These are phyloP conservation scores for Pseudochirops corinnae DNA, from an alignment of 2,797 vertebrate species.

Conservation along the genomic window DNA sequence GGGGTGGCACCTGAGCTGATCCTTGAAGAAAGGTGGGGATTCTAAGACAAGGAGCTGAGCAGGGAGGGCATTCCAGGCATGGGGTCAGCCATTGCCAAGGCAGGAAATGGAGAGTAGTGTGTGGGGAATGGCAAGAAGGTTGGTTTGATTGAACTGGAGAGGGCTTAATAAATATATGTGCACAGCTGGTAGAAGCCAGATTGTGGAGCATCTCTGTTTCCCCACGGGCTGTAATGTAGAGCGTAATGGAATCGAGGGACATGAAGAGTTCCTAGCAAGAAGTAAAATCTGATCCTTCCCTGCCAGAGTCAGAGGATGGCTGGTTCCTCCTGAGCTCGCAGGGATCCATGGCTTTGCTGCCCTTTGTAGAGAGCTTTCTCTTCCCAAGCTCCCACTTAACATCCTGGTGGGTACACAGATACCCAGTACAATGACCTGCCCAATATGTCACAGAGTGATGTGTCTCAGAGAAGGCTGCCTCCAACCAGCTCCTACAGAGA, in stretches of 20 bases:
- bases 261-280: too few species aligned
- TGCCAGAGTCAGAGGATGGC: too few species aligned
- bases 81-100: too few species aligned
- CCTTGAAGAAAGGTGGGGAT: too few species aligned
- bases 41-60: too few species aligned
- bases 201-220: not conserved
- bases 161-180: not conserved
- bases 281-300: too few species aligned
- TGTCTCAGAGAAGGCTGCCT: not conserved
- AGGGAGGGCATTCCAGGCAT: too few species aligned
- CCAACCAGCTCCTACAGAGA: not conserved
- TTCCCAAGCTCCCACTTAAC: not conserved
- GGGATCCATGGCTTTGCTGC: not conserved
- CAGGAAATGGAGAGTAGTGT: too few species aligned
- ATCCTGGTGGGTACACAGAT: not conserved
- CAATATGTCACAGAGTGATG: not conserved
- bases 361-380: not conserved
- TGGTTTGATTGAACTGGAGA: not conserved
- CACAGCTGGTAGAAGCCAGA: not conserved
- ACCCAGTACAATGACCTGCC: not conserved
- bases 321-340: not conserved
- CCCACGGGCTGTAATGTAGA: too few species aligned
- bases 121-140: too few species aligned
- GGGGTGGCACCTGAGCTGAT: too few species aligned
- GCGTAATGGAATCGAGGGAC: too few species aligned